Percentiles rank a stretch among this genome's conserved stretches.
These are phyloP conservation scores for Crocuta crocuta DNA, from an alignment of 2,113 vertebrate species.

Conservation along the genomic window DNA sequence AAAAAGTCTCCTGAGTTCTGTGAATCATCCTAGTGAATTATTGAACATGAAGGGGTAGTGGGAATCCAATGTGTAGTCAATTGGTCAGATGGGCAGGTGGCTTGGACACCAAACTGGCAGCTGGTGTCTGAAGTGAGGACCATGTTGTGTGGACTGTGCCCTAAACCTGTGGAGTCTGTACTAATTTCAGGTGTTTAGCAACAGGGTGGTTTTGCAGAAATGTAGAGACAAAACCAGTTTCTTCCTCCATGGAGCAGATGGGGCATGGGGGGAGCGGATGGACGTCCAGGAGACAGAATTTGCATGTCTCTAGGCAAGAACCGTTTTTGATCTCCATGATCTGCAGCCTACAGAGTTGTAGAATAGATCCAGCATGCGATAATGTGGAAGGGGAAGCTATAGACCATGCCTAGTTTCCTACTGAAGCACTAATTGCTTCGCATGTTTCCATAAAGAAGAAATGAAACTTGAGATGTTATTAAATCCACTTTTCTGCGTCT, in stretches of 20 bases:
- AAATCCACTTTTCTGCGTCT: not conserved
- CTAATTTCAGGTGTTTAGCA: not conserved
- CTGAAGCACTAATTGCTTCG: not conserved
- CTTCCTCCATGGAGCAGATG: not conserved
- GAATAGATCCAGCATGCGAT: not conserved
- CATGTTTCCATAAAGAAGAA: conserved; percentile 30
- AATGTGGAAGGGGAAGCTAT: not conserved
- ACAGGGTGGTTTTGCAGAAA: not conserved
- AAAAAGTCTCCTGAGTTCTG: not conserved
- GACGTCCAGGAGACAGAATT: not conserved
- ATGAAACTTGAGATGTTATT: not conserved
- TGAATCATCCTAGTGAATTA: not conserved
- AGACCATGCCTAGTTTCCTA: not conserved
- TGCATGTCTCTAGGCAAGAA: not conserved
- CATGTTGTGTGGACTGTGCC: not conserved
- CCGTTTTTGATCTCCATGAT: not conserved
- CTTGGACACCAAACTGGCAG: not conserved
- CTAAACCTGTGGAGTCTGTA: not conserved
- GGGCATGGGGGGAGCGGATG: not conserved
- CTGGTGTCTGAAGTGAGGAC: not conserved
- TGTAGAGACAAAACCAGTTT: not conserved
- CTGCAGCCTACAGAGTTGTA: not conserved
- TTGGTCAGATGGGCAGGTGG: not conserved
- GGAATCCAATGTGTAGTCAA: not conserved
- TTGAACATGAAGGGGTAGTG: not conserved